A percentile compares a stretch with the other conserved stretches of the same genome.
phyloP scores from a whole-genome alignment of 2,888 invertebrate genomes.

The Osedax fenrisi region DNA sequence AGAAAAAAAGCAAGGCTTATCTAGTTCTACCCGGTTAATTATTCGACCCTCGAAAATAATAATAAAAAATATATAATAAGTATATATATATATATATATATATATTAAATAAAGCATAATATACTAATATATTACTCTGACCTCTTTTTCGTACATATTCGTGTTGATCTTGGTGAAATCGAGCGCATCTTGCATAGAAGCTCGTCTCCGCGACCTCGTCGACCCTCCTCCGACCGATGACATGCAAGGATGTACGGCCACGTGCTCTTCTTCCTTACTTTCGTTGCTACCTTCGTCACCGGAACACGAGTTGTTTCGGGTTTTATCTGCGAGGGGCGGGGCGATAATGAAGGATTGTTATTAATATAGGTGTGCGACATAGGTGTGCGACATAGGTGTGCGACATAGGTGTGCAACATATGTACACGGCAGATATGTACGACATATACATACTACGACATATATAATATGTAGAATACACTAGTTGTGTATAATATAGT shows the following conservation, averaged over 20 bases:
- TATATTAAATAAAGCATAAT: not conserved
- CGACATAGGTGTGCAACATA: too few relatives aligned
- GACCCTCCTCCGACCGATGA: not conserved
- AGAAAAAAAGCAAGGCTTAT: too few relatives aligned
- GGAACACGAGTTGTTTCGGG: not conserved
- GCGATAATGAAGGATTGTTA: too few relatives aligned
- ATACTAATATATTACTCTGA: not conserved
- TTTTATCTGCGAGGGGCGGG: not conserved
- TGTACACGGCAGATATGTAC: too few relatives aligned
- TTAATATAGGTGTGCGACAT: too few relatives aligned
- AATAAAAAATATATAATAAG: not conserved
- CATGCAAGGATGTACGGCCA: not conserved
- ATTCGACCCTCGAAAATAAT: not conserved
- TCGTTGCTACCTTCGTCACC: not conserved
- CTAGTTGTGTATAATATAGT: too few relatives aligned
- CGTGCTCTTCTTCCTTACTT: not conserved
- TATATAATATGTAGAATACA: too few relatives aligned
- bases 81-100: conserved; percentile 1
- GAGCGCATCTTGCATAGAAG: conserved; percentile 58
- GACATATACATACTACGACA: too few relatives aligned
- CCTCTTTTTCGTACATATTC: conserved; percentile 41
- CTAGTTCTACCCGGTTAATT: too few relatives aligned
- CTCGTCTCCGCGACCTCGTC: conserved; percentile 36
- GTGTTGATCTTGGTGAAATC: conserved; percentile 53
- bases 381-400: too few relatives aligned